Conservation (phyloP, 2,797 vertebrate species). For the Merluccius polli region DNA sequence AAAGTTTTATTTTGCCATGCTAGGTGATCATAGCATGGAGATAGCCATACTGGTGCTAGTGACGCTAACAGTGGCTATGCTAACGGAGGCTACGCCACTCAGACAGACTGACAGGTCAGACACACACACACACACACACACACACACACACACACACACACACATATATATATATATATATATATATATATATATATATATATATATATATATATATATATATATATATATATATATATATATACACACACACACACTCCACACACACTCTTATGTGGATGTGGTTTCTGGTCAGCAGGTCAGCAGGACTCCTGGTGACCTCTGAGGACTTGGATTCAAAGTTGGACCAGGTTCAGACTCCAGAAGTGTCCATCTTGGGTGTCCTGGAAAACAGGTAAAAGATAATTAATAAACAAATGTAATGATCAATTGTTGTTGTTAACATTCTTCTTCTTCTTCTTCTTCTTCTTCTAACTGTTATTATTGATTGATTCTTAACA, state of each 20-base stretch:
- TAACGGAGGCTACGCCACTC: constrained; percentile 55
- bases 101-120: constrained; percentile 51
- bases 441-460: too few relatives aligned
- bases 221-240: too few relatives aligned
- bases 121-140: background rate
- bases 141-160: background rate
- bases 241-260: background rate
- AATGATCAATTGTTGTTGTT: background rate
- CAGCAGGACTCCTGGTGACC: background rate
- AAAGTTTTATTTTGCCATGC: background rate
- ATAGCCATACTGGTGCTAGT: constrained; percentile 67
- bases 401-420: background rate
- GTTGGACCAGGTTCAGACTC: background rate
- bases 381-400: constrained; percentile 1
- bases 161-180: background rate
- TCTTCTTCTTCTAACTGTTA: background rate
- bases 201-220: background rate
- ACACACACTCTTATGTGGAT: background rate
- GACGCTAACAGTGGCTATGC: constrained; percentile 37
- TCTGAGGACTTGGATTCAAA: background rate
- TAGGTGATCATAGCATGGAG: constrained; percentile 64
- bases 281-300: background rate
- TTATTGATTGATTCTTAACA: background rate
- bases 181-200: background rate
- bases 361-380: background rate